A percentile compares a stretch with the other conserved stretches of the same genome.
These are phyloP conservation scores for Sesamia inferens DNA, from an alignment of 2,888 invertebrate genomes.

Conservation along the genomic window DNA sequence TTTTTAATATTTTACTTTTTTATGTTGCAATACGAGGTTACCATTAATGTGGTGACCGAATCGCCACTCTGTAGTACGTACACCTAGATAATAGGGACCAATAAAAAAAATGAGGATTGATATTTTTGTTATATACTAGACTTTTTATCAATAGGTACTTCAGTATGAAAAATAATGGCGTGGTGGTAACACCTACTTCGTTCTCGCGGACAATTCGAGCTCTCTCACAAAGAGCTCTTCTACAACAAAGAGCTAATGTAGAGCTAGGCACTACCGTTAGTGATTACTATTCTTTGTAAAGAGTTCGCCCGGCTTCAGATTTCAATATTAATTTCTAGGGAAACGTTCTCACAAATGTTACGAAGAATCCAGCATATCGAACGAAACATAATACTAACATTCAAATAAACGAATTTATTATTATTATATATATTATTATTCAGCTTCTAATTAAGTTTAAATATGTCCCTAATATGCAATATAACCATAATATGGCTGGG, in stretches of 20 bases:
- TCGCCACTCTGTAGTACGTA: too few species aligned
- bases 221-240: background rate
- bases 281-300: background rate
- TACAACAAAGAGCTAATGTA: background rate
- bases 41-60: too few species aligned
- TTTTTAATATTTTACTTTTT: too few species aligned
- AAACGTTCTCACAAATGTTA: background rate
- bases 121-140: background rate
- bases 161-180: background rate
- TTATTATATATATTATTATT: too few species aligned
- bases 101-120: background rate
- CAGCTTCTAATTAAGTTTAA: background rate
- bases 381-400: background rate
- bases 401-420: too few species aligned
- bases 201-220: background rate
- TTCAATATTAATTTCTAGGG: background rate
- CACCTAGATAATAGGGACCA: background rate
- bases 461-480: slow-evolving; percentile 1
- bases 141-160: background rate
- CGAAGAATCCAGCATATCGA: background rate
- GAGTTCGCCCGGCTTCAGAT: background rate
- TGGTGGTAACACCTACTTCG: background rate
- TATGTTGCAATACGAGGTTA: too few species aligned
- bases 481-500: background rate
- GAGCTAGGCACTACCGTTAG: background rate